Percentiles rank a stretch among this genome's conserved stretches.
Conservation (phyloP, 2,113 vertebrate species). For the Pardalotus punctatus region DNA sequence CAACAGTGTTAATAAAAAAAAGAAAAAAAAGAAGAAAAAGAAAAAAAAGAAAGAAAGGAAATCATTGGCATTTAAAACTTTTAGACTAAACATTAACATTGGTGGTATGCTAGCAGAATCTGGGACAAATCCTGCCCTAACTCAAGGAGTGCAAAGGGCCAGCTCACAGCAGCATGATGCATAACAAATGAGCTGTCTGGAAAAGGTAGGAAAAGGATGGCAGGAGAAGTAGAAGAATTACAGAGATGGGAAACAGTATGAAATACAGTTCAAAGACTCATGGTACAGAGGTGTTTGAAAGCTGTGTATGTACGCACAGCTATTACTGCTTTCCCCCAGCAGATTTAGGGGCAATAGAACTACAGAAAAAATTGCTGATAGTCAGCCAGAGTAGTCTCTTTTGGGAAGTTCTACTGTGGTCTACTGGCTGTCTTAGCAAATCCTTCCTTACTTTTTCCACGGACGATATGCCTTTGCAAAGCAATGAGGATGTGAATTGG, state of each 20-base stretch:
- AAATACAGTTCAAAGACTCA: not conserved
- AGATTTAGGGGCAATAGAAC: not conserved
- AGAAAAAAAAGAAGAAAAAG: not conserved
- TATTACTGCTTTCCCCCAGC: not conserved
- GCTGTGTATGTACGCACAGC: not conserved
- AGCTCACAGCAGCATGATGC: not conserved
- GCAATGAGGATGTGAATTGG: not conserved
- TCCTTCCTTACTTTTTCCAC: not conserved
- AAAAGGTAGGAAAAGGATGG: constrained; percentile 2
- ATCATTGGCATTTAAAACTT: constrained; percentile 21
- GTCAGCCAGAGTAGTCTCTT: not conserved
- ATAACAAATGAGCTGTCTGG: not conserved
- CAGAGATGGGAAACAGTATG: not conserved
- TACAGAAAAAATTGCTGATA: not conserved
- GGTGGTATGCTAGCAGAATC: not conserved
- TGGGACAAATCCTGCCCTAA: constrained; percentile 24
- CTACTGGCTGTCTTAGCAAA: not conserved
- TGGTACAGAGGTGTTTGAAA: not conserved
- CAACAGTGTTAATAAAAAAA: not conserved
- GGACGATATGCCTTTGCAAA: not conserved
- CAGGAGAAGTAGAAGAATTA: not conserved
- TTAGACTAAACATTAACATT: constrained; percentile 47
- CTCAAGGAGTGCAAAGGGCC: not conserved
- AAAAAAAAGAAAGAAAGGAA: too few relatives aligned
- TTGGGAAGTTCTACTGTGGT: not conserved